phyloP scores from a whole-genome alignment of 2,888 invertebrate species.

The Chaetoderma sp. region DNA sequence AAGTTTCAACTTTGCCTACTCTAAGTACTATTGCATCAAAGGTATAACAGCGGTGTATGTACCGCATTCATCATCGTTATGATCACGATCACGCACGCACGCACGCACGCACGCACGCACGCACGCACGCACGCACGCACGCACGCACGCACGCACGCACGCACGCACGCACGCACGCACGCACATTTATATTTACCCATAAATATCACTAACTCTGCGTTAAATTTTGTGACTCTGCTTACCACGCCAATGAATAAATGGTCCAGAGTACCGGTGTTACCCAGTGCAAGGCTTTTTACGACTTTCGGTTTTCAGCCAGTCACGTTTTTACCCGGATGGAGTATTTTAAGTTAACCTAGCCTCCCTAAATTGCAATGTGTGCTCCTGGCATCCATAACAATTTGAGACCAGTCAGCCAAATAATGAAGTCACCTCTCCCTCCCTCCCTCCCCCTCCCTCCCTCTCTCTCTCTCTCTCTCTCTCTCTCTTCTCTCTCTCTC shows the following conservation, averaged over 20 bases:
- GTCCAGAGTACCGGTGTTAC: neutral
- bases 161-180: neutral
- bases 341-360: neutral
- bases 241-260: neutral
- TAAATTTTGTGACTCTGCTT: neutral
- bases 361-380: neutral
- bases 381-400: too few relatives aligned
- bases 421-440: conserved; percentile 19
- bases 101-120: neutral
- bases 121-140: neutral
- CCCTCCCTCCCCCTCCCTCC: conserved; percentile 18
- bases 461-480: conserved; percentile 18
- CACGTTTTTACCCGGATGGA: neutral
- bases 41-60: neutral
- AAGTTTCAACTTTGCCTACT: too few relatives aligned
- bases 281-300: neutral
- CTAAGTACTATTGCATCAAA: too few relatives aligned
- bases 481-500: conserved; percentile 4
- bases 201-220: neutral
- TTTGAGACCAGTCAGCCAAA: too few relatives aligned
- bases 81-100: too few relatives aligned
- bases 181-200: neutral
- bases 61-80: neutral
- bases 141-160: neutral
- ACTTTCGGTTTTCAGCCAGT: neutral